Evolutionary conservation across 2,797 vertebrate species (phyloP).

Genomic region (Fistularia commersonii): DNA sequence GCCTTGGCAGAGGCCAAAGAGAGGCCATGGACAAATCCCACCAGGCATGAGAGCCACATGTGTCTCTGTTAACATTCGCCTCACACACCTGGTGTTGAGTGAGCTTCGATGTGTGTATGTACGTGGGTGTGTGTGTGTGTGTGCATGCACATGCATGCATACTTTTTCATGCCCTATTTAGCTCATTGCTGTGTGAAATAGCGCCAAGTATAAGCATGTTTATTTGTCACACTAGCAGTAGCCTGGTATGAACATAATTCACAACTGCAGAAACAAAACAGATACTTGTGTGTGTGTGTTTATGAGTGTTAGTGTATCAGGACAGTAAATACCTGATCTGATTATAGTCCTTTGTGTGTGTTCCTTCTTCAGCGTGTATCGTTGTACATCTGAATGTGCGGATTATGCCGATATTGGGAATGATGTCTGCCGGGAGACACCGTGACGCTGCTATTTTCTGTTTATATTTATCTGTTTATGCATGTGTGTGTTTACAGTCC

Average conservation of each 20-base stretch:
- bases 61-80: constrained; percentile 55
- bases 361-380: too few relatives aligned
- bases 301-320: too few relatives aligned
- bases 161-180: constrained; percentile 71
- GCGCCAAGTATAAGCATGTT: constrained; percentile 55
- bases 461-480: constrained; percentile 35
- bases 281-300: background rate
- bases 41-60: constrained; percentile 58
- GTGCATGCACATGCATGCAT: constrained; percentile 13
- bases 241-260: constrained; percentile 45
- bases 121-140: constrained; percentile 20
- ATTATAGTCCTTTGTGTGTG: too few relatives aligned
- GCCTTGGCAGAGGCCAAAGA: constrained; percentile 48
- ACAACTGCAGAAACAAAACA: constrained; percentile 4
- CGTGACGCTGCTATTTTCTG: constrained; percentile 27
- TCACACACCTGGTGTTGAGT: constrained; percentile 61
- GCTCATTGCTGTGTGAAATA: constrained; percentile 51
- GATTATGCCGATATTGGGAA: too few relatives aligned
- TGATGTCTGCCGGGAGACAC: constrained; percentile 20
- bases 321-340: too few relatives aligned
- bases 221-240: constrained; percentile 57
- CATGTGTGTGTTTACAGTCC: constrained; percentile 32
- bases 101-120: too few relatives aligned
- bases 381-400: too few relatives aligned
- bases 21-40: constrained; percentile 55